Conservation (phyloP, 2,113 vertebrate species). For the Upupa epops region DNA sequence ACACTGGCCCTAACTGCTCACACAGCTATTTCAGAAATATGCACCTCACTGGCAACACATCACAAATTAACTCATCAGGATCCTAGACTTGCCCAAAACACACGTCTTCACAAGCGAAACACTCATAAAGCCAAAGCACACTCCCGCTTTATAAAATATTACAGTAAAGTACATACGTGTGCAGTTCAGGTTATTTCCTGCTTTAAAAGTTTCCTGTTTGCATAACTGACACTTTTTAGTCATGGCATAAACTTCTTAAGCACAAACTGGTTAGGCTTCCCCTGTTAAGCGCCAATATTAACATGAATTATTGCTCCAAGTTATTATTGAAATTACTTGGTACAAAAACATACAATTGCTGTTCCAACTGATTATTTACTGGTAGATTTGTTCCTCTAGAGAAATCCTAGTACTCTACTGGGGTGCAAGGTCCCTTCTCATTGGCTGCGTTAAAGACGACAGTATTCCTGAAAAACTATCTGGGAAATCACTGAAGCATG, state of each 20-base stretch:
- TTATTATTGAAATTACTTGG: background rate
- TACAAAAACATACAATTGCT: background rate
- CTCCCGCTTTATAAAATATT: background rate
- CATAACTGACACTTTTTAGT: background rate
- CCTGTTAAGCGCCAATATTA: background rate
- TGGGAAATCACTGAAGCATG: background rate
- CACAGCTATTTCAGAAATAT: background rate
- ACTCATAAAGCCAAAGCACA: background rate
- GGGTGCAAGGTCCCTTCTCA: background rate
- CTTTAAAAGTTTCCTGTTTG: background rate
- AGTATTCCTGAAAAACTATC: background rate
- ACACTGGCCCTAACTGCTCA: background rate
- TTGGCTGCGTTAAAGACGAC: background rate
- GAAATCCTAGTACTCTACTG: background rate
- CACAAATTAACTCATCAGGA: background rate
- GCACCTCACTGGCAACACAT: background rate
- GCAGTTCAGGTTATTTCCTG: background rate
- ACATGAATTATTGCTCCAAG: fast-evolving
- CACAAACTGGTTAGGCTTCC: background rate
- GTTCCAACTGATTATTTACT: background rate
- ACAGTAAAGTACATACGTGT: background rate
- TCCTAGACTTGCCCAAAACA: background rate
- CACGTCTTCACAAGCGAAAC: background rate
- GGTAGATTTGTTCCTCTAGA: background rate
- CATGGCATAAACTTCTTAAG: background rate